A percentile compares a stretch with the other conserved stretches of the same genome.
Conservation (phyloP, 92 coral and sea anemone species). For the Chrysogorgia sp. region DNA sequence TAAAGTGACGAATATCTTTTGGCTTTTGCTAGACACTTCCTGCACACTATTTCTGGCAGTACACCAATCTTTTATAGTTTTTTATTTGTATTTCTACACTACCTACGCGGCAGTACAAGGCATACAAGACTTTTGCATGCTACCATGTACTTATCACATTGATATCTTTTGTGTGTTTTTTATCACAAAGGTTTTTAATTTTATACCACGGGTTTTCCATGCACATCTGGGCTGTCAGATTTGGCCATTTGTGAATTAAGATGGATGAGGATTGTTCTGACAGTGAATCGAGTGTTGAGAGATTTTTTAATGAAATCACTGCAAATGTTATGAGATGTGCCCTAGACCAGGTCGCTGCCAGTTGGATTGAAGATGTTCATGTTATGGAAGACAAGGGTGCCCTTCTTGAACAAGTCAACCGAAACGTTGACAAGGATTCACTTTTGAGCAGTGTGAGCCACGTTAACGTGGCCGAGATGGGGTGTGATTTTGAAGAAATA, state of each 20-base stretch:
- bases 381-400: conserved; percentile 13
- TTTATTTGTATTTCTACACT: too few species aligned
- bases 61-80: too few species aligned
- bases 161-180: too few species aligned
- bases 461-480: neutral
- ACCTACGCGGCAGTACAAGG: too few species aligned
- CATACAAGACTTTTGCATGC: too few species aligned
- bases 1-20: too few species aligned
- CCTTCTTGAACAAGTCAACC: conserved; percentile 1
- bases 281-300: neutral
- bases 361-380: neutral
- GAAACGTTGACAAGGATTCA: neutral
- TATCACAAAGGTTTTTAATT: too few species aligned
- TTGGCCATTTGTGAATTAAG: neutral
- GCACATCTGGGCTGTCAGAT: neutral
- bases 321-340: conserved; percentile 5
- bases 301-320: conserved; percentile 10
- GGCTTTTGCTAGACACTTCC: too few species aligned
- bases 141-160: too few species aligned
- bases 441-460: neutral
- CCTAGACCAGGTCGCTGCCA: neutral
- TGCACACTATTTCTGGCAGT: too few species aligned
- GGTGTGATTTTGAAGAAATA: neutral
- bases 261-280: conserved; percentile 1
- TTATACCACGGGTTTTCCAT: neutral